Percentiles rank a stretch among this genome's conserved stretches.
phyloP scores from a whole-genome alignment of 1,140 invertebrate genomes.

The Drosophila arawakana region DNA sequence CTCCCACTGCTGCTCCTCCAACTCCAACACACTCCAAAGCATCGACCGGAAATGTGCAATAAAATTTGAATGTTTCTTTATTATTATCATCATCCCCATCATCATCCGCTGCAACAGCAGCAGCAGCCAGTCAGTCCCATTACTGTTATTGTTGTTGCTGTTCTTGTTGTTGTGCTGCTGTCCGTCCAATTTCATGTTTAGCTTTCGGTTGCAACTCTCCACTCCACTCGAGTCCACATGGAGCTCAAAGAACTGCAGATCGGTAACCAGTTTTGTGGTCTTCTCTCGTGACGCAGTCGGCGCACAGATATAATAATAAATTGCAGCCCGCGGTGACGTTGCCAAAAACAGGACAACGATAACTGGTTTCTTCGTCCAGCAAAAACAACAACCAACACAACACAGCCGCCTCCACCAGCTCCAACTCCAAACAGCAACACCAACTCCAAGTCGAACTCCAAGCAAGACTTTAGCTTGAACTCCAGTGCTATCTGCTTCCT shows the following conservation, averaged over 20 bases:
- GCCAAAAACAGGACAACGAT: conserved; percentile 78
- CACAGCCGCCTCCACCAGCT: conserved; percentile 25
- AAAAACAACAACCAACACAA: neutral
- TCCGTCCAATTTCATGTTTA: conserved; percentile 44
- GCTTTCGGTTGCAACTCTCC: conserved; percentile 46
- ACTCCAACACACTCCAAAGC: conserved; percentile 23
- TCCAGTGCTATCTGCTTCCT: conserved; percentile 28
- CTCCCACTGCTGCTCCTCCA: neutral
- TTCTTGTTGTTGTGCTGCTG: conserved; percentile 19
- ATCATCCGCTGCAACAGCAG: conserved; percentile 63
- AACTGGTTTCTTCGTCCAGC: conserved; percentile 46
- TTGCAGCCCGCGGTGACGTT: conserved; percentile 76
- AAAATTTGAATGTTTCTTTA: conserved; percentile 84
- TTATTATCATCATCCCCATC: conserved; percentile 81
- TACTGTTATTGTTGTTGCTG: conserved; percentile 33
- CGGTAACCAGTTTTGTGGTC: conserved; percentile 50
- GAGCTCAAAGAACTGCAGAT: conserved; percentile 10
- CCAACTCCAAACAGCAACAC: conserved; percentile 1
- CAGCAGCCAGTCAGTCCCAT: conserved; percentile 48
- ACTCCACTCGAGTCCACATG: conserved; percentile 21
- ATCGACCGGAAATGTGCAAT: conserved; percentile 84
- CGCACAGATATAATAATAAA: conserved; percentile 69
- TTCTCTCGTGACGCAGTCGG: conserved; percentile 70
- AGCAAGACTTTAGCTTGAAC: neutral
- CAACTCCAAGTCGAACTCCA: conserved; percentile 4